Conservation (phyloP, 1,140 invertebrate species). For the Manduca sexta region DNA sequence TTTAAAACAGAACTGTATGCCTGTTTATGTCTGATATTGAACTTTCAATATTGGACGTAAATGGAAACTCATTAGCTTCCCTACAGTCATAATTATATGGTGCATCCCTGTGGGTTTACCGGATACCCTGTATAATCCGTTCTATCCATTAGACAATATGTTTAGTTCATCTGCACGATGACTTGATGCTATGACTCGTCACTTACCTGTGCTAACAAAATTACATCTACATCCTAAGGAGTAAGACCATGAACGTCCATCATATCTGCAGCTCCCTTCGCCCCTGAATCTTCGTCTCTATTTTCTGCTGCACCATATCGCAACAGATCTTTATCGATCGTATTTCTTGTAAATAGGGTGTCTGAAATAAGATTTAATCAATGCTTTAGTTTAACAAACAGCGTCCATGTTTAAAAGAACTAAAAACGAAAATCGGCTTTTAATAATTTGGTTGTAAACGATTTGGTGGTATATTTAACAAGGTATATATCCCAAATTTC, state of each 20-base stretch:
- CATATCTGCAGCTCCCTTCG: too few species aligned
- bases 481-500: slow-evolving; percentile 14
- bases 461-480: slow-evolving; percentile 29
- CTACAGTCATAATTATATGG: slow-evolving; percentile 15
- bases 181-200: too few species aligned
- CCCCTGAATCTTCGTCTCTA: too few species aligned
- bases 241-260: too few species aligned
- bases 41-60: slow-evolving; percentile 1
- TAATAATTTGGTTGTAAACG: slow-evolving; percentile 8
- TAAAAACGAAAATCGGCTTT: slow-evolving; percentile 10
- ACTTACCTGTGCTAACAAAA: too few species aligned
- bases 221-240: too few species aligned
- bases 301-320: too few species aligned
- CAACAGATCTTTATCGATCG: too few species aligned
- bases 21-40: slow-evolving; percentile 9
- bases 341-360: slow-evolving; percentile 4
- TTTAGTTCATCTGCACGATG: too few species aligned
- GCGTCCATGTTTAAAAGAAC: slow-evolving; percentile 44
- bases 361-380: slow-evolving; percentile 37
- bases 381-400: slow-evolving; percentile 31
- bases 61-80: slow-evolving; percentile 22
- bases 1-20: slow-evolving; percentile 15
- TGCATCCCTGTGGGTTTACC: slow-evolving; percentile 14
- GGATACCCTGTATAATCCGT: slow-evolving; percentile 7
- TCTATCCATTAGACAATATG: background rate